Base-by-base conservation (phyloP, 2,113 vertebrate species). In the Blennius ocellaris region DNA sequence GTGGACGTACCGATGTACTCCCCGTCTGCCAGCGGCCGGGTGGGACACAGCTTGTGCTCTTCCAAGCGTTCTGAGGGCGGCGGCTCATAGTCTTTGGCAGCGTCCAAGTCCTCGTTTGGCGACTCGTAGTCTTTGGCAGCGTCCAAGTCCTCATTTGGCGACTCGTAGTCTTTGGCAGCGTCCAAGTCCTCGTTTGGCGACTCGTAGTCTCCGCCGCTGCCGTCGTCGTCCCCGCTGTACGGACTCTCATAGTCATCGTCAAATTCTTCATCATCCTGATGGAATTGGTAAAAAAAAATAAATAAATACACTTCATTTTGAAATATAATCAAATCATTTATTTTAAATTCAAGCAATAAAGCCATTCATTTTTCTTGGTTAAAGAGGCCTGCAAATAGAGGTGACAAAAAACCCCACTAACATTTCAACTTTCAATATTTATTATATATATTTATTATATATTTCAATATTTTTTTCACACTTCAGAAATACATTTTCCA, bases 171-270 rank as follows among this genome's bases (percentile, higher is more conserved):
- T 0, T 89, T 91, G 4, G 93, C 92, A 1, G 44, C 83, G 2
- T 85, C 78, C 1, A 1, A 0, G 15, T 93, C 95, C 7, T 96
- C 96, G 0, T 84, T 93, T 0, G 97, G 96, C 0, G 94, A 94
- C 85, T 98, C 97, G 1, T 98, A 97, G 75, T 99, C 97, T 8
- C 93, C 93, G 0, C 78, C 93, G 0, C 94, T 94, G n/a, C 91
- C 95, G 1, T 79, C 84, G 0, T 94, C 93, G 0, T 94, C 93
- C 2, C 73, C 57, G 0, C 81, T 90, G 72, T 74, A 71, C 0
- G 97, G 97, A 63, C 93, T 95, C 89, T 97, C 97, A 0, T 99
- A 99, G 84, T 98, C 96, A 56, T 97, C 95, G 1, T 96, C 94
- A 30, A 69, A 76, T 0, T 80, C 78, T 21, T 90, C 85, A 3